Percentiles rank a stretch among this genome's conserved stretches.
These are phyloP conservation scores for Labeo calbasu DNA, from an alignment of 2,797 vertebrate genomes.

Conservation along the genomic window DNA sequence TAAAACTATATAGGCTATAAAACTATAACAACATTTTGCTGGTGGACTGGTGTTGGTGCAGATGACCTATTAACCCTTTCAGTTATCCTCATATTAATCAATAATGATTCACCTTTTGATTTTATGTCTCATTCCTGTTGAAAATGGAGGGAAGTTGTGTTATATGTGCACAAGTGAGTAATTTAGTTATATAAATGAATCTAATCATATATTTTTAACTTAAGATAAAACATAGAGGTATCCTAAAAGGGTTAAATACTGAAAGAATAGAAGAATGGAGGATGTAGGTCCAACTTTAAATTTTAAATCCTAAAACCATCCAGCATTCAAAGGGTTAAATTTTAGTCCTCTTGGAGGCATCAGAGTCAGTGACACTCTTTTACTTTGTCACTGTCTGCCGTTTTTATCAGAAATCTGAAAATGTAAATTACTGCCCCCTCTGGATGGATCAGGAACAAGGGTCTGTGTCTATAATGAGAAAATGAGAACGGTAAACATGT, in stretches of 20 bases:
- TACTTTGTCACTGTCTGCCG: conserved; percentile 11
- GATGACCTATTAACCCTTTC: conserved; percentile 65
- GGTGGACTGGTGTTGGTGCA: neutral
- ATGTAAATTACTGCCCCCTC: conserved; percentile 66
- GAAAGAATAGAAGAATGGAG: neutral
- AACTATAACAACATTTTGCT: neutral
- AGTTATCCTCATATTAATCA: neutral
- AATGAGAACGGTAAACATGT: neutral
- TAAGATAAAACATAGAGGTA: neutral
- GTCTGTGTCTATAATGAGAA: neutral
- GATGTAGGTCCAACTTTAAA: neutral
- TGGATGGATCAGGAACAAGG: conserved; percentile 56
- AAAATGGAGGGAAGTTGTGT: neutral
- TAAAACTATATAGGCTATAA: neutral
- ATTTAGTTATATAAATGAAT: neutral
- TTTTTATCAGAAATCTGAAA: conserved; percentile 36
- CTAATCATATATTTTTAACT: neutral
- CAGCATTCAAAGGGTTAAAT: conserved; percentile 71
- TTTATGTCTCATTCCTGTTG: neutral
- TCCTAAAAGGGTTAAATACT: conserved; percentile 30
- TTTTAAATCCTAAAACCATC: conserved; percentile 40
- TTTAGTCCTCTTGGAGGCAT: conserved; percentile 7
- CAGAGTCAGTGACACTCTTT: conserved; percentile 7
- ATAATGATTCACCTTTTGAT: neutral
- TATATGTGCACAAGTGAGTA: neutral